Percentiles rank a stretch among this genome's conserved stretches.
These are phyloP conservation scores for Drosophila jambulina DNA, from an alignment of 1,140 invertebrate genomes.

Conservation along the genomic window DNA sequence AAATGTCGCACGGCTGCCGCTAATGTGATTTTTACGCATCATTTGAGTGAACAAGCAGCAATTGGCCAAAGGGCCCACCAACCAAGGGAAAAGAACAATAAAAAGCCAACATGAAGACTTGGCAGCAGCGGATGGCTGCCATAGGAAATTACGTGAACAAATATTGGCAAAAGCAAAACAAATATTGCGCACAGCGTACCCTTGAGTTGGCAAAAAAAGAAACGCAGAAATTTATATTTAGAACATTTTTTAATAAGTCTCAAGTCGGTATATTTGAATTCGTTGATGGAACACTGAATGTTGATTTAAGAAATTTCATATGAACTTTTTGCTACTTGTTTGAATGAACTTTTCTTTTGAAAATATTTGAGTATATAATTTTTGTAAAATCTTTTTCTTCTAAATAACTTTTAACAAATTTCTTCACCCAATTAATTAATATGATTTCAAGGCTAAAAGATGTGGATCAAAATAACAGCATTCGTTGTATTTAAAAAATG, in stretches of 20 bases:
- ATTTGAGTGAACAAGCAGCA: conserved; percentile 68
- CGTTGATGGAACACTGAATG: not conserved
- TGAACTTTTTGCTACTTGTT: not conserved
- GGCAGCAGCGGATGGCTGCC: conserved; percentile 36
- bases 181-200: conserved; percentile 28
- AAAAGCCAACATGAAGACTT: conserved; percentile 29
- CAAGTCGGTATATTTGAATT: conserved; percentile 2
- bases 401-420: too few species aligned
- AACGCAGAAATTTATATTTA: too few species aligned
- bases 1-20: conserved; percentile 72
- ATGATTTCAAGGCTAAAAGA: too few species aligned
- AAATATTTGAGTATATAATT: conserved; percentile 2
- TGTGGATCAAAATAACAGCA: too few species aligned
- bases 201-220: not conserved
- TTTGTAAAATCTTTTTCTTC: too few species aligned
- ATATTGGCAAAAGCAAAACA: conserved; percentile 66
- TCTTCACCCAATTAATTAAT: too few species aligned
- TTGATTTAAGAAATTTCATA: conserved; percentile 26
- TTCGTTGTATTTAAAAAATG: not conserved
- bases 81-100: conserved; percentile 18
- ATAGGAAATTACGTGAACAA: conserved; percentile 68
- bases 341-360: not conserved
- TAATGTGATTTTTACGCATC: conserved; percentile 81
- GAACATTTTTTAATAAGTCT: conserved; percentile 7
- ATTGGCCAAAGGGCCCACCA: conserved; percentile 48